Percentiles rank a stretch among this genome's conserved stretches.
phyloP scores from a whole-genome alignment of 2,888 invertebrate species.

The Tenthredo mesomela region DNA sequence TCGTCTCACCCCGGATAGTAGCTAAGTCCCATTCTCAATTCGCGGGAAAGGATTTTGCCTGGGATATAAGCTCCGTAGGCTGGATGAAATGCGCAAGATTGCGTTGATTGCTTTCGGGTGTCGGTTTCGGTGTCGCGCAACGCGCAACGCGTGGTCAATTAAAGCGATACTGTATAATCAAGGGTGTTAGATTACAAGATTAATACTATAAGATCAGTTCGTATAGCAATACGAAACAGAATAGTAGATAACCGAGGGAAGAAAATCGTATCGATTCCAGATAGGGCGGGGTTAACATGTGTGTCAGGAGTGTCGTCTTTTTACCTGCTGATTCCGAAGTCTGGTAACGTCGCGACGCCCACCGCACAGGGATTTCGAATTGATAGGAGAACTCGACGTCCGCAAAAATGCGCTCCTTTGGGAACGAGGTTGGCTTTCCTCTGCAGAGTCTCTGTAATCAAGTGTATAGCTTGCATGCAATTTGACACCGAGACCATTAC shows the following conservation, averaged over 20 bases:
- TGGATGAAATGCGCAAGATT: not conserved
- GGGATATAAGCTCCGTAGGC: constrained; percentile 9
- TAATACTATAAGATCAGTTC: not conserved
- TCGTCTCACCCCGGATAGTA: constrained; percentile 13
- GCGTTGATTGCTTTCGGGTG: constrained; percentile 21
- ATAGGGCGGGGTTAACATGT: constrained; percentile 26
- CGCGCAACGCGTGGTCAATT: constrained; percentile 15
- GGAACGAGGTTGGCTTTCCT: constrained; percentile 12
- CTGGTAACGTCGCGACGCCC: constrained; percentile 34
- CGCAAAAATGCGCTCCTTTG: constrained; percentile 31
- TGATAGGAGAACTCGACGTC: constrained; percentile 41
- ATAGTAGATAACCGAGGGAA: constrained; percentile 14
- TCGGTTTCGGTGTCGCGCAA: not conserved
- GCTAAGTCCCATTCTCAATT: not conserved
- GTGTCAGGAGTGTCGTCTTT: constrained; percentile 49
- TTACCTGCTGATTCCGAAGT: constrained; percentile 28
- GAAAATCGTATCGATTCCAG: constrained; percentile 16
- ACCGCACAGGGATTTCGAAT: constrained; percentile 44
- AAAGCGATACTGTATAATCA: not conserved
- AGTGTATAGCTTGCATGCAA: constrained; percentile 1
- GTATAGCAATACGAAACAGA: not conserved
- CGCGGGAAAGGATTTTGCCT: not conserved
- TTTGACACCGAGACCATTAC: constrained; percentile 4
- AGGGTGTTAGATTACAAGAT: not conserved
- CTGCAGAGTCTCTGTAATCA: constrained; percentile 18